Base-by-base conservation (phyloP, 2,888 invertebrate genomes). In the Drosophila atroscutellata region DNA sequence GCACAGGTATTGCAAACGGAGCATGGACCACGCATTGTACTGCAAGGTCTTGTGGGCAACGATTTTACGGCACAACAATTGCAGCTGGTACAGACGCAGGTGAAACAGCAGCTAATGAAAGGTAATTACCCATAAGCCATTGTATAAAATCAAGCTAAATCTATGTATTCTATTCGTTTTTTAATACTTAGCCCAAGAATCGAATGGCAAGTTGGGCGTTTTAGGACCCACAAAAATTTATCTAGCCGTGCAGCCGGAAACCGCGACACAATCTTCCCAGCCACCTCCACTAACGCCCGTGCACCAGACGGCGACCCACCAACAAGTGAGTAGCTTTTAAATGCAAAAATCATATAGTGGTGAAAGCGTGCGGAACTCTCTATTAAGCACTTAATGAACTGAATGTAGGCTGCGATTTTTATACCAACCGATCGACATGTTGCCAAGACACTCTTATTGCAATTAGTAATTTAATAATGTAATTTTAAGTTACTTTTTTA, bases 201-300 rank as follows among this genome's bases (percentile, higher is more conserved):
- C 96, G 6, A 96, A 96, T 24, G 97, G 97, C 47, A 97, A 97
- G 92, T 96, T 97, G 92, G 97, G 97, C 49, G 96, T 97, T 83
- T 92, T 97, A 73, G 97, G 97, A 4, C 97, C 97, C 13, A 96
- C 97, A 13, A 97, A 97, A 93, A 97, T 97, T 91, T 97, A 97
- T 91, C 93, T 97, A 69, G 97, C 97, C 0, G 97, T 97, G 61
- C 97, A 97, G 91, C 97, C 97, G 58, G 91, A 80, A 70, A 71
- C 85, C 15, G 92, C 81, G 91, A 92, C 93, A 49, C 94, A 91
- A 66, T 89, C 80, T 13, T 80, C 92, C 34, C 94, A 94, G 80
- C 94, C 94, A 13, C 94, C 94, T 15, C 94, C 94, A 30, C 84
- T 94, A 89, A 92, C 94, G 37, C 94, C 95, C 80, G 94, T 94